A percentile compares a stretch with the other conserved stretches of the same genome.
Conservation (phyloP, 2,888 invertebrate species). For the Aethes cnicana region DNA sequence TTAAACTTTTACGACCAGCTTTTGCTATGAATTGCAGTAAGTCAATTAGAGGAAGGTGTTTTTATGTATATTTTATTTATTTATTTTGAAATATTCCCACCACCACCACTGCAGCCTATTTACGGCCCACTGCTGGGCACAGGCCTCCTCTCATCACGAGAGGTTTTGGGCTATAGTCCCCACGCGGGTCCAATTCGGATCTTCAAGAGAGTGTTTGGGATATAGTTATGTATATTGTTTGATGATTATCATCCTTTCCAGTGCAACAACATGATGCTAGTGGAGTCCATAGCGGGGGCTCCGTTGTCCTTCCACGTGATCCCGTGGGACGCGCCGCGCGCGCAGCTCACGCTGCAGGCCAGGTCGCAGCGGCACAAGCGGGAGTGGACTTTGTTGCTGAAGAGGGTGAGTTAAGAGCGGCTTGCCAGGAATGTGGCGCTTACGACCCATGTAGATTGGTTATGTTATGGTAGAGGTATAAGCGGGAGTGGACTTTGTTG, state of each 20-base stretch:
- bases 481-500: slow-evolving; percentile 86
- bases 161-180: no score
- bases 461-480: slow-evolving; percentile 89
- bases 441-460: neutral
- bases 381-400: slow-evolving; percentile 84
- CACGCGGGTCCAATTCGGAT: no score
- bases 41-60: no score
- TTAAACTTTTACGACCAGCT: no score
- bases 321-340: slow-evolving; percentile 96
- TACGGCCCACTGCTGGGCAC: no score
- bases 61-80: no score
- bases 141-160: no score
- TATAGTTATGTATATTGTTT: no score
- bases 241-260: slow-evolving; percentile 72
- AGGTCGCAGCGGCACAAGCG: slow-evolving; percentile 92
- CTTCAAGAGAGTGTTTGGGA: no score
- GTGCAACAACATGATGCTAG: slow-evolving; percentile 98
- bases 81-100: no score
- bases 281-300: slow-evolving; percentile 96
- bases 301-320: slow-evolving; percentile 97
- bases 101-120: no score
- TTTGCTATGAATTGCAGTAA: no score
- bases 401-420: slow-evolving; percentile 67
- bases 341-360: slow-evolving; percentile 94
- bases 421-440: neutral